Evolutionary conservation across 2,797 vertebrate genomes (phyloP).

Genomic region (Spondyliosoma cantharus): DNA sequence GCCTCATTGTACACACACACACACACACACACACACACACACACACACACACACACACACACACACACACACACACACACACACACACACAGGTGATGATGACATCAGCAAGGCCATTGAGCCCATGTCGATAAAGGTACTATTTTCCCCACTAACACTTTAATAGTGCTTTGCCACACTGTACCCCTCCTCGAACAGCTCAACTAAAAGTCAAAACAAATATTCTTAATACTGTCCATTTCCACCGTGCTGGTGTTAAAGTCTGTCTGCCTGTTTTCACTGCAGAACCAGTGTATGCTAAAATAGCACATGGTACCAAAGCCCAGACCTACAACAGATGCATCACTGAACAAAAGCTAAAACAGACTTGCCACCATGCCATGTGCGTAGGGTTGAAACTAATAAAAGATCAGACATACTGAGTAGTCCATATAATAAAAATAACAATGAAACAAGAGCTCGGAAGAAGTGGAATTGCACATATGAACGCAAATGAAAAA

Average conservation of each 20-base stretch:
- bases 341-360: conserved; percentile 54
- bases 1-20: conserved; percentile 57
- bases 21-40: background rate
- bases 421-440: conserved; percentile 65
- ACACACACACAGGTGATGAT: conserved; percentile 55
- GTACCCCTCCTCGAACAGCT: conserved; percentile 37
- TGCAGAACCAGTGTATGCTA: conserved; percentile 16
- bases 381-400: conserved; percentile 54
- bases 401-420: conserved; percentile 66
- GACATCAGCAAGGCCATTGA: conserved; percentile 77
- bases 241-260: conserved; percentile 54
- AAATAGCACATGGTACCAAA: conserved; percentile 37
- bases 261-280: conserved; percentile 43
- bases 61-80: no score
- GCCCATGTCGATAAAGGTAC: conserved; percentile 68
- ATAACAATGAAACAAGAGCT: conserved; percentile 66
- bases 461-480: conserved; percentile 47
- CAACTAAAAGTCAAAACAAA: conserved; percentile 52
- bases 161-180: conserved; percentile 35
- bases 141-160: conserved; percentile 45
- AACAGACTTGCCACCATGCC: conserved; percentile 49
- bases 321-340: conserved; percentile 36
- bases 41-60: no score
- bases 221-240: conserved; percentile 50
- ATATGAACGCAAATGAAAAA: conserved; percentile 64